A percentile compares a stretch with the other conserved stretches of the same genome.
phyloP scores from a whole-genome alignment of 2,113 vertebrate species.

The Cervus canadensis region DNA sequence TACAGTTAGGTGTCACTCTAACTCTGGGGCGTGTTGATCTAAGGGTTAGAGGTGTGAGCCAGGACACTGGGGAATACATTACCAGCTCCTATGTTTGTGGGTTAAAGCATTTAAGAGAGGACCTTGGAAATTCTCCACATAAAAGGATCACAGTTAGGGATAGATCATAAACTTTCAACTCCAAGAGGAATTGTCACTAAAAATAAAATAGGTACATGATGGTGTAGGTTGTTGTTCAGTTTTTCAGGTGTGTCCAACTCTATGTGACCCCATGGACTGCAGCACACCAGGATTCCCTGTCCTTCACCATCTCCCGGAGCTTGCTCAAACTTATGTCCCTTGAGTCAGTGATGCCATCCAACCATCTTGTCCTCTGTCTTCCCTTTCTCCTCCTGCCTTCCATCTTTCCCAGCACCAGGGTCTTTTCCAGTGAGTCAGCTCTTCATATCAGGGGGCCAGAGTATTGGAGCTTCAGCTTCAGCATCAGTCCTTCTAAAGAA shows the following conservation, averaged over 20 bases:
- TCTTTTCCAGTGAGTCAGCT: not conserved
- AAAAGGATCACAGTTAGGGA: not conserved
- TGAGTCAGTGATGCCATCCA: not conserved
- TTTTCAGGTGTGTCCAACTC: not conserved
- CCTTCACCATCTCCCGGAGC: not conserved
- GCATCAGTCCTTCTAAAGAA: not conserved
- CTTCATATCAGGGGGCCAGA: not conserved
- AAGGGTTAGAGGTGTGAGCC: not conserved
- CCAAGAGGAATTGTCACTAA: not conserved
- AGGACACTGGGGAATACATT: not conserved
- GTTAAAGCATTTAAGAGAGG: not conserved
- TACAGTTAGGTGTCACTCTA: not conserved
- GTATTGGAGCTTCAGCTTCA: not conserved
- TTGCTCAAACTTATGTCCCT: not conserved
- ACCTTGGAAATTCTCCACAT: not conserved
- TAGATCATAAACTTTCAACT: not conserved
- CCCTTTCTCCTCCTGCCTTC: not conserved
- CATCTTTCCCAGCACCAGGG: not conserved
- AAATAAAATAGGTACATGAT: not conserved
- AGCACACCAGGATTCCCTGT: fast-evolving
- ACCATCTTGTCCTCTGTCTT: not conserved
- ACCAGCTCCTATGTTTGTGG: not conserved
- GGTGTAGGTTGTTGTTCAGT: not conserved
- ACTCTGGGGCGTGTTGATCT: not conserved
- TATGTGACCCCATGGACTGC: not conserved